phyloP scores from a whole-genome alignment of 2,113 vertebrate genomes.

The Geothlypis trichas region DNA sequence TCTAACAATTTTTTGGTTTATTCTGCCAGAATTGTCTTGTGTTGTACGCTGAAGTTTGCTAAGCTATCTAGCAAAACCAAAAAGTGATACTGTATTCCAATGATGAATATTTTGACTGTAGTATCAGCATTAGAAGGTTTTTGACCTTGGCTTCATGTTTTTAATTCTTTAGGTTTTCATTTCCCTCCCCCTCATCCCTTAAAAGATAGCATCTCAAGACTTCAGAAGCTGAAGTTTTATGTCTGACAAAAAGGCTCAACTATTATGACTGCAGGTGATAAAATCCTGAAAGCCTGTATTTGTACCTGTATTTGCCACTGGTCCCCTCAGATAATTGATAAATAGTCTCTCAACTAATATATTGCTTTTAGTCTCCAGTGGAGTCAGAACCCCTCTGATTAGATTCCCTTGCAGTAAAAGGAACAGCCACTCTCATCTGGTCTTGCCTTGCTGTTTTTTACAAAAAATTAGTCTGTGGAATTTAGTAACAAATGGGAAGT shows the following conservation, averaged over 20 bases:
- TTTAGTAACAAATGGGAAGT: background rate
- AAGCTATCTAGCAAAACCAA: background rate
- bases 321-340: background rate
- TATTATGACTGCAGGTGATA: rapidly evolving
- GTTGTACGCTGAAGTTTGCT: background rate
- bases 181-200: background rate
- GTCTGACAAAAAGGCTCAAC: background rate
- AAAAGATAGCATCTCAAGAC: background rate
- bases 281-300: background rate
- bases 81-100: background rate
- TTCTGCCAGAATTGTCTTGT: background rate
- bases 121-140: background rate
- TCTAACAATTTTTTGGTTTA: background rate
- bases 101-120: background rate
- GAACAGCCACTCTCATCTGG: background rate
- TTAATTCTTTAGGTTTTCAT: background rate
- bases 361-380: background rate
- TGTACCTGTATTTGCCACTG: background rate
- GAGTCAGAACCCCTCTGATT: background rate
- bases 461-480: background rate
- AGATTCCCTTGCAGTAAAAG: background rate
- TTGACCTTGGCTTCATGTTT: background rate
- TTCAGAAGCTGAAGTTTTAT: background rate
- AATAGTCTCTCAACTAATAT: background rate
- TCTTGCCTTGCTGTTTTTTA: background rate